Evolutionary conservation across 2,797 vertebrate genomes (phyloP).

Genomic region (Zenarchopterus dispar): DNA sequence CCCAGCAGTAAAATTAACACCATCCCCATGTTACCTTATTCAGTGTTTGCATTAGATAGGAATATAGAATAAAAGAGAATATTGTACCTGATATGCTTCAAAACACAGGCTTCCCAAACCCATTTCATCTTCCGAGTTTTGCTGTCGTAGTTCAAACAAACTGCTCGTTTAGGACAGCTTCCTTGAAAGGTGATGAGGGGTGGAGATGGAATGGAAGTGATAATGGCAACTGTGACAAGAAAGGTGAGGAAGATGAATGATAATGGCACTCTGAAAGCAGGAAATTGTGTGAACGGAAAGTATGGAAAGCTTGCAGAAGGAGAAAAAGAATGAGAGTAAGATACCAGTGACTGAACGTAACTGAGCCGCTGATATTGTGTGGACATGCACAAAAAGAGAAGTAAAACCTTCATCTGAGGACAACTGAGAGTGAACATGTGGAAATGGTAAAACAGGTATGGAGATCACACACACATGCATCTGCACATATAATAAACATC

Average conservation of each 20-base stretch:
- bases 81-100: too few relatives aligned
- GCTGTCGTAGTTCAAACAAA: slow-evolving; percentile 21
- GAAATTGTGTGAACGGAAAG: slow-evolving; percentile 23
- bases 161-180: slow-evolving; percentile 4
- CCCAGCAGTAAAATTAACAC: too few relatives aligned
- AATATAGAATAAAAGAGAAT: too few relatives aligned
- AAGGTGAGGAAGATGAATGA: slow-evolving; percentile 65
- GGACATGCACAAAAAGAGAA: background rate
- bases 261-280: slow-evolving; percentile 41
- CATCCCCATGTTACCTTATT: too few relatives aligned
- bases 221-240: slow-evolving; percentile 44
- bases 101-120: too few relatives aligned
- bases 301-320: slow-evolving; percentile 5
- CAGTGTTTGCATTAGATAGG: too few relatives aligned
- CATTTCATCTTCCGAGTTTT: background rate
- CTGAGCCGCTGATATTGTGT: slow-evolving; percentile 16
- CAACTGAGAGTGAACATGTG: slow-evolving; percentile 21
- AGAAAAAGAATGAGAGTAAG: slow-evolving; percentile 13
- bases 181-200: slow-evolving; percentile 31
- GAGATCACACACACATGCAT: background rate
- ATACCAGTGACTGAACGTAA: slow-evolving; percentile 24
- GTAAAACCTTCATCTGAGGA: slow-evolving; percentile 11
- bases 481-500: too few relatives aligned
- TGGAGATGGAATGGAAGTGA: slow-evolving; percentile 37
- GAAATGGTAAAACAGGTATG: slow-evolving; percentile 3